phyloP scores from a whole-genome alignment of 2,797 vertebrate species.

The Ptychobarbus kaznakovi region DNA sequence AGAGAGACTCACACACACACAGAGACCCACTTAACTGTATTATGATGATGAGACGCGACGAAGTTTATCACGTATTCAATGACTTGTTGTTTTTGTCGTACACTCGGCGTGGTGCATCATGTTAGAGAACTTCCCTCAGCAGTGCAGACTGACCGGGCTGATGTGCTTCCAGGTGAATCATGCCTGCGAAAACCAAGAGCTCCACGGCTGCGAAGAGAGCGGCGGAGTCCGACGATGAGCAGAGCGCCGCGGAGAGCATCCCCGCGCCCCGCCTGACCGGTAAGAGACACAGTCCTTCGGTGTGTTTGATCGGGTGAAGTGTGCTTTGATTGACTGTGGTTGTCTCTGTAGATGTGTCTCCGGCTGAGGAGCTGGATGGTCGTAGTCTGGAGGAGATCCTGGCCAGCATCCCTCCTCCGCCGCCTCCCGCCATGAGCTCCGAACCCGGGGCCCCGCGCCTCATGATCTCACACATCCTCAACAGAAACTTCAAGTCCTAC shows the following conservation, averaged over 20 bases:
- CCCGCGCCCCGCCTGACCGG: no score
- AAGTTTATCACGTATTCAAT: no score
- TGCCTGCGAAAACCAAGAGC: conserved; percentile 87
- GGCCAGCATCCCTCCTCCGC: conserved; percentile 94
- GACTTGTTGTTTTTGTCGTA: no score
- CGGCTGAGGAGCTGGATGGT: conserved; percentile 82
- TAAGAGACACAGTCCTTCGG: no score
- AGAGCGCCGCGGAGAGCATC: conserved; percentile 64
- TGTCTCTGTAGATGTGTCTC: conserved; percentile 75
- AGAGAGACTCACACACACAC: no score
- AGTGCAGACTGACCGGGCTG: neutral
- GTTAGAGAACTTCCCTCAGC: neutral
- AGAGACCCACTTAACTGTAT: no score
- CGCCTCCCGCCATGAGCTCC: conserved; percentile 96
- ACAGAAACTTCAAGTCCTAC: conserved; percentile 98
- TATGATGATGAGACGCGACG: no score
- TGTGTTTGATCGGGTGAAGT: neutral
- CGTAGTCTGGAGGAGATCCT: conserved; percentile 98
- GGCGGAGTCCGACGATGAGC: conserved; percentile 80
- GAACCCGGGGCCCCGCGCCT: conserved; percentile 97
- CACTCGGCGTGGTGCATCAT: neutral
- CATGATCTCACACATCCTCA: conserved; percentile 99
- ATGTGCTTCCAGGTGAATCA: conserved; percentile 77
- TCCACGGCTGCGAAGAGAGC: conserved; percentile 83
- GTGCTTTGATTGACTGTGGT: neutral